Evolutionary conservation across 2,888 invertebrate genomes (phyloP).

Genomic region (Dasysyrphus albostriatus): DNA sequence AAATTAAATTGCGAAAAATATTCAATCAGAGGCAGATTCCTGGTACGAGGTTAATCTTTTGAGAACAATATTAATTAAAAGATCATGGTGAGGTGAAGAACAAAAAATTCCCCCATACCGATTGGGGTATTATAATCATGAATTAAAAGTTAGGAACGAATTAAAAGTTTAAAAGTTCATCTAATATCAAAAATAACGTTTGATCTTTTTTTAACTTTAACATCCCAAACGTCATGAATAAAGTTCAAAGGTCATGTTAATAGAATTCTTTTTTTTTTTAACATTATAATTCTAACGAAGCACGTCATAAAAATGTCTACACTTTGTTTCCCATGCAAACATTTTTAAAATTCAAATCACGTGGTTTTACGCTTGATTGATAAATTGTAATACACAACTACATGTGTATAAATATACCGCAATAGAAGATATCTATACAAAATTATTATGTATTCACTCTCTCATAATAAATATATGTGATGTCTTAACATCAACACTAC

Average conservation of each 20-base stretch:
- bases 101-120: background rate
- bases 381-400: constrained; percentile 16
- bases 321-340: background rate
- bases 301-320: background rate
- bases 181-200: background rate
- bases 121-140: background rate
- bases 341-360: constrained; percentile 19
- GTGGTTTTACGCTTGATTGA: constrained; percentile 30
- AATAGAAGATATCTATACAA: background rate
- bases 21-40: too few relatives aligned
- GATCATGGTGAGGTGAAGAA: too few relatives aligned
- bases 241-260: constrained; percentile 6
- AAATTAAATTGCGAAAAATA: too few relatives aligned
- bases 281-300: background rate
- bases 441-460: constrained; percentile 19
- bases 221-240: background rate
- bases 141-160: background rate
- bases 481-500: constrained; percentile 27
- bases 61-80: too few relatives aligned
- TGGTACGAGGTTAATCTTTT: background rate
- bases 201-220: background rate
- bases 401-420: background rate
- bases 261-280: background rate
- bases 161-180: background rate
- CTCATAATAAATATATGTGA: constrained; percentile 21